Evolutionary conservation across 2,797 vertebrate genomes (phyloP).

Genomic region (Mergus octosetaceus): DNA sequence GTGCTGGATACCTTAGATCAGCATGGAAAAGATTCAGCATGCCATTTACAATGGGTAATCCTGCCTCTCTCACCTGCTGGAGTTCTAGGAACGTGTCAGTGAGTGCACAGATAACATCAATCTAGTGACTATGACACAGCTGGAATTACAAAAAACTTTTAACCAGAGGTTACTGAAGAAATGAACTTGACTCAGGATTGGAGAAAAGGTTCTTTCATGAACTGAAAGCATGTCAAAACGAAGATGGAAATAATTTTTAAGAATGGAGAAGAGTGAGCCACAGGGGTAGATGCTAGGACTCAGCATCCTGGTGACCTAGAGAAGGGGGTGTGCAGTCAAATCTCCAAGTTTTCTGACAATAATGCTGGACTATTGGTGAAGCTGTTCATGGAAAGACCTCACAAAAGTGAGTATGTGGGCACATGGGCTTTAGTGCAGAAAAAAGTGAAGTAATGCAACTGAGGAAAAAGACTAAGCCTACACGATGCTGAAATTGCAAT

Average conservation of each 20-base stretch:
- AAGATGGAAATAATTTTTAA: background rate
- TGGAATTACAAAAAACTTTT: background rate
- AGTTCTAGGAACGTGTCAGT: background rate
- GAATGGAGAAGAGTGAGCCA: background rate
- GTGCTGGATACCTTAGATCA: background rate
- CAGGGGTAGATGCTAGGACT: background rate
- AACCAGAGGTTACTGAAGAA: background rate
- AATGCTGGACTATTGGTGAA: background rate
- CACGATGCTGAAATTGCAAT: background rate
- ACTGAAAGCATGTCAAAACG: background rate
- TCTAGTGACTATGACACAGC: background rate
- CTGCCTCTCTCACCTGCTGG: background rate
- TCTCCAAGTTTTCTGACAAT: background rate
- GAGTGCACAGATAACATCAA: background rate
- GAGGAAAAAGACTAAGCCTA: background rate
- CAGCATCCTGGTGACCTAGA: background rate
- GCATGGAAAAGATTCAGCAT: background rate
- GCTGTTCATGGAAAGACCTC: background rate
- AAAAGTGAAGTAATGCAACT: background rate
- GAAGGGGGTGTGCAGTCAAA: background rate
- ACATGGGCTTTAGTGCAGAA: background rate
- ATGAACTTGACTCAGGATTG: background rate
- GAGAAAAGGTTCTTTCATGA: too few species aligned
- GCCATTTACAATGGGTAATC: background rate
- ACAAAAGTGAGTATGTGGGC: background rate